Base-by-base conservation (phyloP, 2,888 invertebrate species). In the Candidula unifasciata region DNA sequence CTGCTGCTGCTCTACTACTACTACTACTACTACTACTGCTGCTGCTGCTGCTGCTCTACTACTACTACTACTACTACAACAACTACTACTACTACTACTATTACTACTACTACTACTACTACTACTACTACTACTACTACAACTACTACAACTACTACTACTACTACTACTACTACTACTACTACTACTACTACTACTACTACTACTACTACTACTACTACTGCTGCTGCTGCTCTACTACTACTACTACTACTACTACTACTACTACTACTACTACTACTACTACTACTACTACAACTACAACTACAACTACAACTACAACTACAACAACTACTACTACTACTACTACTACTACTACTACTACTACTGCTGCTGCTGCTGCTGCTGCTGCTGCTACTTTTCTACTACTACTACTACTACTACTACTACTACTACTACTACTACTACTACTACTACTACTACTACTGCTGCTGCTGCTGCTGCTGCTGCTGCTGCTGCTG, bases 351-450 rank as follows among this genome's bases (percentile, higher is more conserved):
- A 44, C 3, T 10, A 6, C 44, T 44, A 44, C 44, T 44, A 44
- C 3, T 44, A 44, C 44, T 44, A 44, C 44, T 44, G 10, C 44
- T 44, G 10, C 69, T 69, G 27, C 69, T 69, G 6, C 69, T 69
- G 10, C 44, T 44, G 6, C 69, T 69, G 6, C 69, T 69, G 6
- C 69, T 69, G 6, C 27, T 69, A 69, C 69, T 69, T n/a, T n/a
- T n/a, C 69, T 69, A 69, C 69, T 69, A 69, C 69, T 69, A 69
- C 69, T 69, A 69, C 69, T 69, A 27, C 69, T 69, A 27, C 69
- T 69, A 27, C 69, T 69, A 27, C 69, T 69, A 27, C 69, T 69
- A 27, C 69, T 69, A n/a, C 69, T 66, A 66, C 66, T 66, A 66
- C 66, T 66, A 69, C 27, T 69, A n/a, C 69, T 27, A 69, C 27